Base-by-base conservation (phyloP, 1,140 invertebrate species). In the Drosophila watanabei region DNA sequence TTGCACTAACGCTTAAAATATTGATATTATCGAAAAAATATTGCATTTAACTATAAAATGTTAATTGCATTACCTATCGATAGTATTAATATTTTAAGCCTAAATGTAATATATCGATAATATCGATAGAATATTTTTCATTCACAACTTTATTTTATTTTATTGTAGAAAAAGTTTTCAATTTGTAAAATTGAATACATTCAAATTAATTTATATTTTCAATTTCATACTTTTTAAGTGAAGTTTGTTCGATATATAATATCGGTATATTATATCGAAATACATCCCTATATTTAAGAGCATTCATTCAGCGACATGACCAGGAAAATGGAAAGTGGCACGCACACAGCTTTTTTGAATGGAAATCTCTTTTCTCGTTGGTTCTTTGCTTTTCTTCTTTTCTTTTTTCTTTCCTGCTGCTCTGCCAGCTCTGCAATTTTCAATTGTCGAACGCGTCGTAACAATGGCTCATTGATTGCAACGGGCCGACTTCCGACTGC, bases 381-480 rank as follows among this genome's bases (percentile, higher is more conserved):
- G 18, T 28, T 73, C 13, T 33, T 32, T 52, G 18, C n/a, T 49
- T 41, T 33, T 14, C 71, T 70, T 65, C 33, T 73, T 63, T 76
- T 32, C n/a, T 39, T 62, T 30, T 45, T 80, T 83, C 49, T 57
- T 20, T 20, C 7, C 4, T 56, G 20, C 54, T 39, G 35, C 37
- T 37, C 62, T 71, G 20, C 18, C 41, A 54, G 24, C 39, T 78
- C 51, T 75, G 66, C 77, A 80, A 77, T 84, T 87, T 80, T 75
- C 84, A 87, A 87, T 89, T 83, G 84, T 78, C 64, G 85, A 89
- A 87, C 85, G 84, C 85, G 77, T 45, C 68, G 77, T 83, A 88
- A 88, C 84, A 88, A 88, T 88, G 63, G 73, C 65, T 61, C 84
- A 85, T 88, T 88, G 84, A 88, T 88, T 88, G 84, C 80, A 82